Percentiles rank a stretch among this genome's conserved stretches.
Conservation (phyloP, 2,797 vertebrate genomes). For the Silurus aristotelis region DNA sequence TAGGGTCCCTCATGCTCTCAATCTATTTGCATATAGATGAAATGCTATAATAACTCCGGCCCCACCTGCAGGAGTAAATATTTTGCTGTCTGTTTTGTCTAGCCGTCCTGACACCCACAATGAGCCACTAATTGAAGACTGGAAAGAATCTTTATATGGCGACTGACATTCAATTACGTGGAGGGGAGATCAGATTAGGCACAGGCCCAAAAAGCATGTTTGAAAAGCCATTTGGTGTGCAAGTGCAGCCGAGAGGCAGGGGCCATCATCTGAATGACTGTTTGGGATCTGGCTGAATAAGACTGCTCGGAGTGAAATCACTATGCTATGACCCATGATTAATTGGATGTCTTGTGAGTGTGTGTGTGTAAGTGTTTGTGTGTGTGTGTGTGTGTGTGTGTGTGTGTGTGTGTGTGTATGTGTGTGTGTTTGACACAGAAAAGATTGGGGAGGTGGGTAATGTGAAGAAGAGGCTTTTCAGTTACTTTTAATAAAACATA, state of each 20-base stretch:
- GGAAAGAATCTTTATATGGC: constrained; percentile 75
- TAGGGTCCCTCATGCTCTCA: constrained; percentile 42
- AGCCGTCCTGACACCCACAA: constrained; percentile 65
- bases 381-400: too few relatives aligned
- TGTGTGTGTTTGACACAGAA: constrained; percentile 24
- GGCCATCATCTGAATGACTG: constrained; percentile 72
- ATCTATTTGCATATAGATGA: constrained; percentile 85
- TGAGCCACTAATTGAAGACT: constrained; percentile 78
- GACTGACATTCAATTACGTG: constrained; percentile 83
- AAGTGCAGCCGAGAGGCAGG: constrained; percentile 58
- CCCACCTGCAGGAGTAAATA: constrained; percentile 79
- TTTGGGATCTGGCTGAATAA: constrained; percentile 66
- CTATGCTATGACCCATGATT: constrained; percentile 69
- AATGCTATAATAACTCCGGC: constrained; percentile 76
- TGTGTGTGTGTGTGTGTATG: too few relatives aligned
- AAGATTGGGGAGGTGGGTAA: constrained; percentile 32
- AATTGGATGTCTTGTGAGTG: constrained; percentile 76
- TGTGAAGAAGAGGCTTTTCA: constrained; percentile 27
- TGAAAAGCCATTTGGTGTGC: constrained; percentile 71
- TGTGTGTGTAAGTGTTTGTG: neutral
- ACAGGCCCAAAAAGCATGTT: constrained; percentile 67
- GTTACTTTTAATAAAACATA: constrained; percentile 35
- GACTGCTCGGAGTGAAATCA: constrained; percentile 71
- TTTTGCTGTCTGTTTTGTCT: constrained; percentile 74
- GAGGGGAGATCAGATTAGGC: constrained; percentile 74